Percentiles rank a stretch among this genome's conserved stretches.
Conservation (phyloP, 2,888 invertebrate species). For the Willowsia nigromaculata region DNA sequence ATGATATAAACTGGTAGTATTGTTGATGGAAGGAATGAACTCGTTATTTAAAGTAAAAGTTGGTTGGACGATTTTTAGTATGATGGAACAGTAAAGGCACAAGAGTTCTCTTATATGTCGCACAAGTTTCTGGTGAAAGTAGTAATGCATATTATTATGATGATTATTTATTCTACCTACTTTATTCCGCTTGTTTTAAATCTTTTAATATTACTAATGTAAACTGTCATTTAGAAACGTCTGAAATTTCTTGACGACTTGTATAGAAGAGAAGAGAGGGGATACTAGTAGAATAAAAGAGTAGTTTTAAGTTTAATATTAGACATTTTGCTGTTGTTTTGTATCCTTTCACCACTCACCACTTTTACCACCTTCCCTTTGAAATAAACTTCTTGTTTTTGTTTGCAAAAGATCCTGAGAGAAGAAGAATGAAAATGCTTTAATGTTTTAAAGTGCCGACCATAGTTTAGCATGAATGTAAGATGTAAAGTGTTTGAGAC, state of each 20-base stretch:
- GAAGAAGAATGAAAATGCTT: not conserved
- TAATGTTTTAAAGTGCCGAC: not conserved
- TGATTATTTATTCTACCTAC: not conserved
- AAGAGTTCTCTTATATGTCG: not conserved
- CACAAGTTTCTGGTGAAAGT: not conserved
- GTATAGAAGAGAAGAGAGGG: not conserved
- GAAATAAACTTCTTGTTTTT: not conserved
- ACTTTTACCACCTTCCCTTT: not conserved
- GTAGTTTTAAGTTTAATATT: constrained; percentile 3
- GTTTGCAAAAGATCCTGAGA: not conserved
- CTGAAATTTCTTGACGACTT: not conserved
- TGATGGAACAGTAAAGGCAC: not conserved
- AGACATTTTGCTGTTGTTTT: not conserved
- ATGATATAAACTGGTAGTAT: not conserved
- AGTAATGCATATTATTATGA: constrained; percentile 8
- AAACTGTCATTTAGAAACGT: not conserved
- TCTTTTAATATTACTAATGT: not conserved
- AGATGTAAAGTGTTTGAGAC: not conserved
- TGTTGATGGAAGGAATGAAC: no score
- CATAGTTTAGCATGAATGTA: not conserved
- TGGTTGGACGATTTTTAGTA: not conserved
- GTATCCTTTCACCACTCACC: not conserved
- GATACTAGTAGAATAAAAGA: not conserved
- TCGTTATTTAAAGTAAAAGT: not conserved
- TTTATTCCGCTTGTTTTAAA: not conserved